Percentiles rank a stretch among this genome's conserved stretches.
Evolutionary conservation across 2,888 invertebrate genomes (phyloP).

Genomic region (Tolmerus cingulatus): DNA sequence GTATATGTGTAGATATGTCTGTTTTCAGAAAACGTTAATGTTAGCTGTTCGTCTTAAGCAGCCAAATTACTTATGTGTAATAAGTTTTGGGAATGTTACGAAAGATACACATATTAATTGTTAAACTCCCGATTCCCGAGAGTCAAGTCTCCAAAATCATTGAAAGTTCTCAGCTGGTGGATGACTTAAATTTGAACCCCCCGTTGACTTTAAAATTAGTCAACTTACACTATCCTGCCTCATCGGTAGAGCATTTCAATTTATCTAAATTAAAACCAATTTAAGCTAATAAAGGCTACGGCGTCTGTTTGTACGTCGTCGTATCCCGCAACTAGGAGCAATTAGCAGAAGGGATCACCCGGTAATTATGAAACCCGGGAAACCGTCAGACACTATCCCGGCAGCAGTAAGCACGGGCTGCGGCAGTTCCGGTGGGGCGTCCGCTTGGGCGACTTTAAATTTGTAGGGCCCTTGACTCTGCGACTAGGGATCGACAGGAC

Average conservation of each 20-base stretch:
- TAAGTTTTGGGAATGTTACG: background rate
- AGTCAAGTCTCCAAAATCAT: background rate
- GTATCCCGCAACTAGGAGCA: background rate
- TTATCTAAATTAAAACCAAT: slow-evolving; percentile 4
- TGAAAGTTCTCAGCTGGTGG: background rate
- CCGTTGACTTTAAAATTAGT: background rate
- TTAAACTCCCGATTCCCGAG: background rate
- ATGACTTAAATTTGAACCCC: background rate
- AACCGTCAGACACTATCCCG: background rate
- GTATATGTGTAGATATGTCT: too few relatives aligned
- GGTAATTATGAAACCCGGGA: slow-evolving; percentile 2
- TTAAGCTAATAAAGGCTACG: slow-evolving; percentile 5
- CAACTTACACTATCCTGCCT: background rate
- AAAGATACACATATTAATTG: background rate
- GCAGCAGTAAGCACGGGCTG: background rate
- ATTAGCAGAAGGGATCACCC: background rate
- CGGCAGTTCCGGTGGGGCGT: background rate
- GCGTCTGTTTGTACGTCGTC: background rate
- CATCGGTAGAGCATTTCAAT: background rate
- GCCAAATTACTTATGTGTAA: background rate
- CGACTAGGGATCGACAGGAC: background rate
- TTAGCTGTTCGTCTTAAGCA: background rate
- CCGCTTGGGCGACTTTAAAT: background rate
- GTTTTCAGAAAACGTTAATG: too few relatives aligned
- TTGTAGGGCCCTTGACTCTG: background rate